phyloP scores from a whole-genome alignment of 2,113 vertebrate species.

The Trichechus manatus region DNA sequence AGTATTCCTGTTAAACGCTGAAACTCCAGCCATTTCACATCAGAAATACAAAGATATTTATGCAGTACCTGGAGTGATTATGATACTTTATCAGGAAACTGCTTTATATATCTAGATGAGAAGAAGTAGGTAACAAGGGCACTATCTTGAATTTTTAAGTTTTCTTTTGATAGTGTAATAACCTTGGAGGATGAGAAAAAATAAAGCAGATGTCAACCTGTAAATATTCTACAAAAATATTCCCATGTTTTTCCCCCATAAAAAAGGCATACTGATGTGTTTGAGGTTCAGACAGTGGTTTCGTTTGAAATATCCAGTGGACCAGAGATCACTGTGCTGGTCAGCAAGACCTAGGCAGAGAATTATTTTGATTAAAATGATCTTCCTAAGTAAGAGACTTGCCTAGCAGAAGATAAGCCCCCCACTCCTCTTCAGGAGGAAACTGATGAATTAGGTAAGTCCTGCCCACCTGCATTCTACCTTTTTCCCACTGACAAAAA shows the following conservation, averaged over 20 bases:
- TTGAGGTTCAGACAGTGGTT: neutral
- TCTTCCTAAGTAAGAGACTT: neutral
- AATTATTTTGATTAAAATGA: slow-evolving; percentile 40
- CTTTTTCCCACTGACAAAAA: neutral
- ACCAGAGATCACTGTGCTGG: neutral
- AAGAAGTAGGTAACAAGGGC: neutral
- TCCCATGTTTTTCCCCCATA: neutral
- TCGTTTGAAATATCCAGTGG: neutral
- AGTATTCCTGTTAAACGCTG: slow-evolving; percentile 8
- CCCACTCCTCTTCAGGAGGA: neutral
- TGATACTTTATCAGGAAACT: neutral
- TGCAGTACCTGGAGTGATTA: neutral
- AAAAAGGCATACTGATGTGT: neutral
- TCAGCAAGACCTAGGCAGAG: slow-evolving; percentile 20
- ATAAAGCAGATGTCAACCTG: neutral
- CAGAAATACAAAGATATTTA: neutral
- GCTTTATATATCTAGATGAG: neutral
- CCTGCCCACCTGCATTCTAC: neutral
- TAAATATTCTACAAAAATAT: neutral
- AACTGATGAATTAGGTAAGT: neutral
- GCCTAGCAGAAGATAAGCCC: slow-evolving; percentile 12
- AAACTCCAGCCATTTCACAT: neutral
- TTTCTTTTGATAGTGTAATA: neutral
- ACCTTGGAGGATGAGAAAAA: slow-evolving; percentile 39
- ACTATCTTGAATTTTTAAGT: neutral